Conservation (phyloP, 2,113 vertebrate genomes). For the Serilophus lunatus region DNA sequence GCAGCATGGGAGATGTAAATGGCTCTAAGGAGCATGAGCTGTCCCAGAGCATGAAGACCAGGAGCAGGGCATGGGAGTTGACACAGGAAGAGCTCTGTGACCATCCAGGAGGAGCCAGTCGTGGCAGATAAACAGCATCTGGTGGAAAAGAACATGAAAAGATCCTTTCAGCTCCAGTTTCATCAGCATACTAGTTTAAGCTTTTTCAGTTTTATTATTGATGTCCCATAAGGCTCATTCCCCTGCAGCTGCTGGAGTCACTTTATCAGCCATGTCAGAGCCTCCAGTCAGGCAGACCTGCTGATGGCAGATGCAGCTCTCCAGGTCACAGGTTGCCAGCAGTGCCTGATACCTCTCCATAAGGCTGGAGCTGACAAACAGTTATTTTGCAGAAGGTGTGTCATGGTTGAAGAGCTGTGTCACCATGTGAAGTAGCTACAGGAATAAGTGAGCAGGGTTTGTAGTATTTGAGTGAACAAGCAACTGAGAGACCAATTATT, state of each 20-base stretch:
- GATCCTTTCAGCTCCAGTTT: not conserved
- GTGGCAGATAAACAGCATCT: not conserved
- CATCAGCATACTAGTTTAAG: not conserved
- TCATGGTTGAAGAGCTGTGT: not conserved
- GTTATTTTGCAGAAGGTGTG: not conserved
- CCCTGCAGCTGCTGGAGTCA: not conserved
- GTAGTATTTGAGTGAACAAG: not conserved
- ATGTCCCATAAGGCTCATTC: not conserved
- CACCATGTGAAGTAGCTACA: not conserved
- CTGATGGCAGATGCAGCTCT: not conserved
- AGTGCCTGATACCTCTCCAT: not conserved
- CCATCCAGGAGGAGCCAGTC: not conserved
- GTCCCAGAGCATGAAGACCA: not conserved
- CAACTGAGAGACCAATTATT: not conserved
- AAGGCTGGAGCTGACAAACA: not conserved
- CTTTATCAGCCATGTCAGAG: not conserved
- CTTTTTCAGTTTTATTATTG: not conserved
- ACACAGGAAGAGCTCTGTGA: not conserved
- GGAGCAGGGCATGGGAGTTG: not conserved
- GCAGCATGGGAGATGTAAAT: not conserved
- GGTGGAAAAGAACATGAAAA: rapidly evolving
- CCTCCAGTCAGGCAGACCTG: not conserved
- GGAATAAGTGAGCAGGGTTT: not conserved
- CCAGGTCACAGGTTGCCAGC: not conserved
- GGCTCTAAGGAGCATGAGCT: rapidly evolving